Evolutionary conservation across 2,888 invertebrate genomes (phyloP), one percentile per base, ranked within the genome.

Genomic region (Spatulosminthurus flaviceps): DNA sequence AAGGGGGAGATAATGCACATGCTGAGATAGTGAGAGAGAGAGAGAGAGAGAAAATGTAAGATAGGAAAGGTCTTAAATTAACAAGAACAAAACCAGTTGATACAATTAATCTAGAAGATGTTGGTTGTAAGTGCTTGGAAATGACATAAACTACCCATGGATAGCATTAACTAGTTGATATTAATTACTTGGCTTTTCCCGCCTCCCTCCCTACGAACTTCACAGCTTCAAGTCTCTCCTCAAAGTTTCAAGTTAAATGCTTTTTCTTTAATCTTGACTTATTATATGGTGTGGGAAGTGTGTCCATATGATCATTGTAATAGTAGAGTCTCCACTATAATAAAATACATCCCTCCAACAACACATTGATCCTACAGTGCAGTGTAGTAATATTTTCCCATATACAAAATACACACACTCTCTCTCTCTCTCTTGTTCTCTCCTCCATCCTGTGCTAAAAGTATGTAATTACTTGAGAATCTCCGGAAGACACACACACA

Each of bases 91-190:
- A 72, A 72, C 72, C 42, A 72, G 43, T 51, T 72, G 21, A 26
- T 72, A 43, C 43, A 72, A 72, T 72, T 72, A 43, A 72, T 72
- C 72, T 72, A 26, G 24, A 72, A 72, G 24, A 72, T 72, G 72
- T 51, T 72, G 16, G 24, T 19, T 43, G n/a, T 72, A 43, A 71
- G 71, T 72, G 72, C 42, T 42, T 72, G 22, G 11, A 72, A 72
- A 72, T 72, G 43, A 72, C 42, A n/a, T 24, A 43, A 72, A 43
- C 13, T 72, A 72, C 43, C 72, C 43, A 51, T 42, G 26, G 42
- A 42, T 34, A 29, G 72, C 43, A 72, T 72, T 72, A 72, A 72
- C 51, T 51, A 72, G 72, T 72, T 43, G 43, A 72, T 72, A 72
- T 72, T 72, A 43, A 72, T 72, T 72, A 43, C 72, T 70, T 69